Conservation (phyloP, 2,113 vertebrate genomes). For the Rissa tridactyla region DNA sequence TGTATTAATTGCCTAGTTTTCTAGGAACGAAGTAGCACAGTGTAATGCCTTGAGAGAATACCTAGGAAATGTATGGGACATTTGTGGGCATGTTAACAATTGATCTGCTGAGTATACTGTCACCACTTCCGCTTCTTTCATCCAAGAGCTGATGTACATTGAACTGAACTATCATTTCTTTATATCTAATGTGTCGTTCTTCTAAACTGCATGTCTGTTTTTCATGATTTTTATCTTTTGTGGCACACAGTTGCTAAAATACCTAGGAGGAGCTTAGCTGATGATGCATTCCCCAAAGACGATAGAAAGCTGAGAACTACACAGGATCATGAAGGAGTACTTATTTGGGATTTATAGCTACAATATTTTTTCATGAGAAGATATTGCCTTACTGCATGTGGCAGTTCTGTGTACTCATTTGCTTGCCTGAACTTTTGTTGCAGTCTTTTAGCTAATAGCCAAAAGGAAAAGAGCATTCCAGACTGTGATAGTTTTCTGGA, state of each 20-base stretch:
- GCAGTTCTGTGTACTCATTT: neutral
- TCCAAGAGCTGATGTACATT: neutral
- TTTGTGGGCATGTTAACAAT: neutral
- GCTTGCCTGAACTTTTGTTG: neutral
- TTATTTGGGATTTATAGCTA: neutral
- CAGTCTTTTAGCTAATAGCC: neutral
- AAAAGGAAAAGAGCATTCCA: neutral
- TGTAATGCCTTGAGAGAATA: neutral
- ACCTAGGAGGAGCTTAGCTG: neutral
- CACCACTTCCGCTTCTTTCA: neutral
- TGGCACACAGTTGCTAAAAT: neutral
- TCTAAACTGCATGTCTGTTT: neutral
- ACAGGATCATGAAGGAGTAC: neutral
- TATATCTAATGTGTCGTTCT: neutral
- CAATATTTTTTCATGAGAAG: neutral
- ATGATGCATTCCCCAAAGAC: neutral
- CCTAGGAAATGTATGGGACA: neutral
- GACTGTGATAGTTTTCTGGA: neutral
- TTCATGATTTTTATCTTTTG: neutral
- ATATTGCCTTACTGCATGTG: neutral
- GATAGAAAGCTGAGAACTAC: neutral
- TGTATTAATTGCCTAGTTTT: neutral
- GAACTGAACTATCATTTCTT: neutral
- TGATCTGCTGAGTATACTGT: neutral
- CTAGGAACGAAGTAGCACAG: neutral